Evolutionary conservation across 2,797 vertebrate genomes (phyloP), one percentile per base, ranked within the genome.

Genomic region (Alca torda): DNA sequence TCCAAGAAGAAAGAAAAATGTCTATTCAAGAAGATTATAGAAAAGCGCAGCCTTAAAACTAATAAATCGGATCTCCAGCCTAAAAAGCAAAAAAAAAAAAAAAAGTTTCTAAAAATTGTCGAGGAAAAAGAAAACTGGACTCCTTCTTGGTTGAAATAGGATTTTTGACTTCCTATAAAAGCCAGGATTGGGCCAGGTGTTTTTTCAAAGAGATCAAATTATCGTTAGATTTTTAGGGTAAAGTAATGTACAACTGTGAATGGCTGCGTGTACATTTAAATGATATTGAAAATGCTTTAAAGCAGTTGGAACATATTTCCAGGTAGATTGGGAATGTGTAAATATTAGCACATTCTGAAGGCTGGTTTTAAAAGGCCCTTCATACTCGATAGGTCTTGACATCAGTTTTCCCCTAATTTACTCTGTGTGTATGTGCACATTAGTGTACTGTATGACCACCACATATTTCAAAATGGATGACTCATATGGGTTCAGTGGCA

Each of bases 281-380:
- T 86, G n/a, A 77, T 81, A 93, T 11, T 93, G 75, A 95, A 95
- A 94, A 95, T 80, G 93, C 90, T 93, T 93, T 92, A 90, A 91
- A 95, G 74, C 84, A 72, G 81, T 87, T 93, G 89, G 87, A 96
- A 82, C 92, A 37, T 88, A 84, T 93, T 95, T 97, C 87, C 75
- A 95, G 95, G 93, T 95, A 90, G 79, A 86, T 85, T 82, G 79
- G 92, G 91, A 96, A 93, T 28, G 39, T 96, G 90, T 94, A 91
- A 94, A 96, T 96, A 93, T 86, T 80, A 89, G 87, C 90, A 92
- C 78, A 67, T 94, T 96, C 90, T 85, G 92, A 96, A 94, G 63
- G 79, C 23, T 86, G 92, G 41, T 33, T 45, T 97, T 95, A 90
- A 96, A 97, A 85, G 67, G 80, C 86, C 83, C 89, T 96, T 96